phyloP scores from a whole-genome alignment of 2,888 invertebrate species.

The Ametastegia equiseti region DNA sequence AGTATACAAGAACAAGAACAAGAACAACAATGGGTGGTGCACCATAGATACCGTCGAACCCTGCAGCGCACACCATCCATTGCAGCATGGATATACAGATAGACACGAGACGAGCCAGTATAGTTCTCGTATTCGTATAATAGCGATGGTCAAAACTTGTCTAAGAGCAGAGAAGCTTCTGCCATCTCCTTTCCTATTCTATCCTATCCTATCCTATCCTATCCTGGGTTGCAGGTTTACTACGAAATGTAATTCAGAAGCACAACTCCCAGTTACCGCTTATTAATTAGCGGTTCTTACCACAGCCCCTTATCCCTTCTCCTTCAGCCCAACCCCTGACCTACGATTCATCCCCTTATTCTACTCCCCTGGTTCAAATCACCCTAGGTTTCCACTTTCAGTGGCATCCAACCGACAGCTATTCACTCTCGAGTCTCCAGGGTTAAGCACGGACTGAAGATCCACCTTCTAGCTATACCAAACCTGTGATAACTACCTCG shows the following conservation, averaged over 20 bases:
- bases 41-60: constrained; percentile 7
- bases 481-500: constrained; percentile 42
- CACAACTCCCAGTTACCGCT: constrained; percentile 40
- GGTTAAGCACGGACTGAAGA: constrained; percentile 25
- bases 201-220: too few relatives aligned
- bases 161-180: not conserved
- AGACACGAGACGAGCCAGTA: not conserved
- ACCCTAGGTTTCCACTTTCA: constrained; percentile 18
- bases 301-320: not conserved
- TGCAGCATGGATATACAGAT: not conserved
- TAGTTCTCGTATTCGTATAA: not conserved
- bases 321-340: not conserved
- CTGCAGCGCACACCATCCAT: not conserved
- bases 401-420: constrained; percentile 42
- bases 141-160: constrained; percentile 33
- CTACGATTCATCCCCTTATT: constrained; percentile 16
- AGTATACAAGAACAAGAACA: constrained; percentile 22
- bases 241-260: constrained; percentile 28
- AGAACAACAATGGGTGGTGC: constrained; percentile 5
- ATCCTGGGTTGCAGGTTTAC: not conserved
- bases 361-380: constrained; percentile 1
- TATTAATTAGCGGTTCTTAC: constrained; percentile 47
- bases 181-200: too few relatives aligned
- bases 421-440: constrained; percentile 40
- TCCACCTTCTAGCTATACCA: not conserved